Evolutionary conservation across 2,113 vertebrate genomes (phyloP), one percentile per base, ranked within the genome.

Genomic region (Eubucco bourcierii): DNA sequence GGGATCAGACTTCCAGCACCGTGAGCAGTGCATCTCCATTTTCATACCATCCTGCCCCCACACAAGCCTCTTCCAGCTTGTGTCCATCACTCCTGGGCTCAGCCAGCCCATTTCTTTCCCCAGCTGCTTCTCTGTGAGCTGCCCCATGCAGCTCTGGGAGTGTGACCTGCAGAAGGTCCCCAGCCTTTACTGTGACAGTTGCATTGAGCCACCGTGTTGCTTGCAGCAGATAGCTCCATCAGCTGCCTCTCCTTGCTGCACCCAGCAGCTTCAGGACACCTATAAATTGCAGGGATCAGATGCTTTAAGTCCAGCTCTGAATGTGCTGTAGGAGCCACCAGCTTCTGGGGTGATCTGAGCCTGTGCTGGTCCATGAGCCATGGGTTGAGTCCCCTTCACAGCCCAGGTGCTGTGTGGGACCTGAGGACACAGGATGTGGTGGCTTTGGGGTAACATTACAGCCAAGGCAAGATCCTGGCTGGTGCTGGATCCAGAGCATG

Each of bases 181-280:
- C 0, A 29, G 28, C 67, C 50, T 67, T 46, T 8, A 3, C 10
- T 33, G 33, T 3, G 8, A 47, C 8, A 2, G 33, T 25, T 24
- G 33, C 8, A 0, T 8, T 15, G 60, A 47, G 53, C 53, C 3
- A 1, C 7, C 2, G 50, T 1, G 1, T 7, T 27, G n/a, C 53
- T 41, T 33, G 46, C 1, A 3, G 83, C n/a, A 4, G 8, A 23
- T 37, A 64, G 33, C 59, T 25, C 61, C 18, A 0, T 15, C 1
- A 2, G 11, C 25, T 16, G 15, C 15, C 82, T 78, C 58, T 67
- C 20, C 23, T 9, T 29, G 15, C n/a, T 2, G 3, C 5, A 5
- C 47, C 71, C 58, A 4, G 0, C 1, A 10, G 18, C 50, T 67
- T 78, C 15, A 15, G 83, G 80, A 60, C 60, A 73, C 21, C 29